Evolutionary conservation across 2,888 invertebrate species (phyloP).

Genomic region (Tetheella fluctuosa): DNA sequence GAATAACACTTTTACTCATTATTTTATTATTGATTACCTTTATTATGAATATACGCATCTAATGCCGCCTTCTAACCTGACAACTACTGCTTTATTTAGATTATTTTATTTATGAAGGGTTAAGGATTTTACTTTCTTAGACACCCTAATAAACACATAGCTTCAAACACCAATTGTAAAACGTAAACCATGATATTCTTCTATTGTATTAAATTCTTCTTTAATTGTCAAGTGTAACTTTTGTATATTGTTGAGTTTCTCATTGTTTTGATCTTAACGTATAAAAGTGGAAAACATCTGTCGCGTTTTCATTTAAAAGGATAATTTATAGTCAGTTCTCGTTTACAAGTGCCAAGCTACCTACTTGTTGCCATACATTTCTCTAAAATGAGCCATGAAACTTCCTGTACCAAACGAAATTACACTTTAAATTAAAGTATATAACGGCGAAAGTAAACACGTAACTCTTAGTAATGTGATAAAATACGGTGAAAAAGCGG

Average conservation of each 20-base stretch:
- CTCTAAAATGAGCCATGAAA: neutral
- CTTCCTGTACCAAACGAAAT: neutral
- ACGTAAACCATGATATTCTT: neutral
- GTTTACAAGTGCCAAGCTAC: neutral
- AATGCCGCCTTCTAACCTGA: no score
- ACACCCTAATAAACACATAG: no score
- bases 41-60: no score
- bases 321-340: slow-evolving; percentile 18
- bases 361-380: neutral
- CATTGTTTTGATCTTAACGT: neutral
- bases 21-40: neutral
- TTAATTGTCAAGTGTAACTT: no score
- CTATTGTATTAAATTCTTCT: neutral
- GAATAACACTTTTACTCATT: neutral
- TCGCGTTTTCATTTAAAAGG: slow-evolving; percentile 25
- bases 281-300: slow-evolving; percentile 20
- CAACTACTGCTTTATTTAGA: no score
- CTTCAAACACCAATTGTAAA: neutral
- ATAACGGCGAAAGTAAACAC: neutral
- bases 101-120: no score
- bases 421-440: neutral
- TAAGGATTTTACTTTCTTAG: no score
- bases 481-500: slow-evolving; percentile 39
- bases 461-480: slow-evolving; percentile 9
- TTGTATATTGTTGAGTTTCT: neutral